These are phyloP conservation scores for Manacus vitellinus DNA, from an alignment of 2,113 vertebrate genomes.

Conservation along the genomic window DNA sequence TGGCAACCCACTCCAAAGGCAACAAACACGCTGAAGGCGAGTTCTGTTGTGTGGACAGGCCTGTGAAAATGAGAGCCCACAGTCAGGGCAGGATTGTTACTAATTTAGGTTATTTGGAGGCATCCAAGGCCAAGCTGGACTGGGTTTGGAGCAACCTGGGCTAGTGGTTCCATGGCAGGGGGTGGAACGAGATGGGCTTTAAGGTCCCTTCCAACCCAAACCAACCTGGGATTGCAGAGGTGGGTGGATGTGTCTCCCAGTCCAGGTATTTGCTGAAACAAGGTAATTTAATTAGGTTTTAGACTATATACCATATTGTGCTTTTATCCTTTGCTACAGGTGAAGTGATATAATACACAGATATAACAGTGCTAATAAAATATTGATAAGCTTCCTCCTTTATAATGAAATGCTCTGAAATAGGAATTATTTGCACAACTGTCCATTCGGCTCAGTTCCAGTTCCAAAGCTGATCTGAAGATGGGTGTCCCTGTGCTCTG, in stretches of 20 bases:
- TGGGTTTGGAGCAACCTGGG: not conserved
- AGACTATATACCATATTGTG: not conserved
- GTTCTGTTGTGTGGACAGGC: not conserved
- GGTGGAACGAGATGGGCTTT: not conserved
- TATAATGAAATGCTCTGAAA: not conserved
- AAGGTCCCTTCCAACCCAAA: not conserved
- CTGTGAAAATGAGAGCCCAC: not conserved
- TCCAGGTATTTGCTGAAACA: not conserved
- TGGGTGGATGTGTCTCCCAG: not conserved
- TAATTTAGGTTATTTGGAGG: not conserved
- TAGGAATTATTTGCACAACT: not conserved
- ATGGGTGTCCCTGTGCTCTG: not conserved
- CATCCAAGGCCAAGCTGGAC: not conserved
- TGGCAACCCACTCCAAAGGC: not conserved
- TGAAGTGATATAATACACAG: not conserved
- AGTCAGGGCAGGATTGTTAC: not conserved
- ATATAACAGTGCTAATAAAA: not conserved
- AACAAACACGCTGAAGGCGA: not conserved
- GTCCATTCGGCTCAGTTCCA: not conserved
- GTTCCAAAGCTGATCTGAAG: not conserved
- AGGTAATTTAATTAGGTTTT: not conserved
- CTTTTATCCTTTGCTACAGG: not conserved
- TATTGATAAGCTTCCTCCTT: not conserved
- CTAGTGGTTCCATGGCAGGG: not conserved
- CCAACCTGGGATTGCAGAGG: not conserved